Base-by-base conservation (phyloP, 1,140 invertebrate species). In the Mamestra configurata region DNA sequence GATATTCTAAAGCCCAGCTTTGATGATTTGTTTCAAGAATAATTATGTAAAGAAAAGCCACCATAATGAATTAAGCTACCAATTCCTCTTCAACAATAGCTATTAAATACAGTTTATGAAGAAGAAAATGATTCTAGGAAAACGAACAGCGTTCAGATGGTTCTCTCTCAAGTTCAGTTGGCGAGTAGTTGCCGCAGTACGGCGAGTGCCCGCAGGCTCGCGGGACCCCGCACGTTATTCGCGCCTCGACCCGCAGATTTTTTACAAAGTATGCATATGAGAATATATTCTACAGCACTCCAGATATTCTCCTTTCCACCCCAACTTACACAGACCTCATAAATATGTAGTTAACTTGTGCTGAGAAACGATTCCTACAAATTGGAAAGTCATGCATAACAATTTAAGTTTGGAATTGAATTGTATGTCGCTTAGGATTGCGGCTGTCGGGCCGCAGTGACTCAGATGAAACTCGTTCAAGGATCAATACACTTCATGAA, bases 261-360 rank as follows among this genome's bases (percentile, higher is more conserved):
- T 89, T 88, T 83, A 84, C 86, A 87, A 90, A 91, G 80, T 89
- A 86, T 82, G 89, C 86, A 84, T 68, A 84, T 86, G 79, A 31
- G 53, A 83, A 84, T 82, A 82, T 37, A 81, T 83, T 79, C 79
- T 53, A n/a, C 40, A 80, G 80, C 79, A 76, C 57, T 57, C 49
- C 57, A 76, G 55, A 84, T 85, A 81, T 81, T 79, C 72, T 79
- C 76, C 2, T 79, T 68, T 64, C 78, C 59, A 37, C 59, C n/a
- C 72, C 46, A 55, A 84, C 77, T 84, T 84, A 51, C 37, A 64
- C 73, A 46, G 27, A 66, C 75, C 82, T 86, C 80, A 86, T 82
- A 86, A 88, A 88, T 86, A 88, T 86, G 79, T 81, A 83, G 80
- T 57, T 24, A 72, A 79, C 51, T 84, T 77, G 68, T 80, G 68